Conservation (phyloP, 2,888 invertebrate species). For the Acleris holmiana region DNA sequence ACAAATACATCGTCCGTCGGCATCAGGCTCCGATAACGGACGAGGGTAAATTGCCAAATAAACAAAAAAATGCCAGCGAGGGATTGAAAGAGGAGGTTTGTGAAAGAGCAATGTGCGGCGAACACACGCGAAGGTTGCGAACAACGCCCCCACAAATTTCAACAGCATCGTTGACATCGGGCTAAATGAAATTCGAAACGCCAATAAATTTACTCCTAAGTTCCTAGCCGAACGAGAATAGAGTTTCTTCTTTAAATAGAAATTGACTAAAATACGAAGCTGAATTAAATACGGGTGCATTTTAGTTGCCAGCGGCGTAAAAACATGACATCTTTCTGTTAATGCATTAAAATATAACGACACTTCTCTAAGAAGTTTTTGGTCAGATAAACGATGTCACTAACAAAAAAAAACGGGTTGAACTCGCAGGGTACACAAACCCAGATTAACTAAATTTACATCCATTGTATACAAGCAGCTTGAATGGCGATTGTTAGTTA, state of each 20-base stretch:
- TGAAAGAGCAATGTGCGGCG: slow-evolving; percentile 53
- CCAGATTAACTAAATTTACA: no score
- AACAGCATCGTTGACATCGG: slow-evolving; percentile 56
- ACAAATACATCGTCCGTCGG: slow-evolving; percentile 56
- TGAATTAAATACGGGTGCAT: background rate
- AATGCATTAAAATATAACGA: no score
- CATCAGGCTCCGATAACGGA: slow-evolving; percentile 61
- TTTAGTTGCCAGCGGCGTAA: background rate
- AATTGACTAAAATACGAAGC: slow-evolving; percentile 8
- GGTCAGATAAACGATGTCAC: no score
- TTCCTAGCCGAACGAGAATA: slow-evolving; percentile 42
- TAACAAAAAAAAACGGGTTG: no score
- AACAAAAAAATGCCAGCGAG: slow-evolving; percentile 65
- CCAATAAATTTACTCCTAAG: slow-evolving; percentile 53
- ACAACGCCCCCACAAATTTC: slow-evolving; percentile 66
- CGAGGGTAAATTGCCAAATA: slow-evolving; percentile 62
- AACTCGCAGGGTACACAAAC: no score
- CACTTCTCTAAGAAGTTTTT: no score
- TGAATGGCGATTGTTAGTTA: no score
- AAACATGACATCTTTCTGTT: background rate
- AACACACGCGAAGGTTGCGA: slow-evolving; percentile 58
- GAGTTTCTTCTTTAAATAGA: slow-evolving; percentile 28
- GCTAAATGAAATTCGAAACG: slow-evolving; percentile 60
- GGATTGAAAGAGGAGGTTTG: slow-evolving; percentile 67
- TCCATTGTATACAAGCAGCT: no score